Percentiles rank a stretch among this genome's conserved stretches.
Conservation (phyloP, 2,113 vertebrate species). For the Myrmecobius fasciatus region DNA sequence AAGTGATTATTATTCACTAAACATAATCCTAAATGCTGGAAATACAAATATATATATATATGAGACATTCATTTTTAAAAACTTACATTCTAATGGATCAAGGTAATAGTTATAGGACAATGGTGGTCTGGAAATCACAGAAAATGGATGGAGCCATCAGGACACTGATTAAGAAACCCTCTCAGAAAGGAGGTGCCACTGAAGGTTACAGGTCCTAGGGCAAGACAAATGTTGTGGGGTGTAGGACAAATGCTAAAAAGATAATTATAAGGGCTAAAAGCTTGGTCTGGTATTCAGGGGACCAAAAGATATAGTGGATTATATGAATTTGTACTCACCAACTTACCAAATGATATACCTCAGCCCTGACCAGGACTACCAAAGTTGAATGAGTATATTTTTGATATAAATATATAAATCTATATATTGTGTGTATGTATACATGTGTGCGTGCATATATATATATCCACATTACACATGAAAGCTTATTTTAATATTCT, state of each 20-base stretch:
- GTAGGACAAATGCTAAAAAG: background rate
- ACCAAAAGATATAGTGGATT: background rate
- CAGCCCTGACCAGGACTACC: background rate
- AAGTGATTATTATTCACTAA: background rate
- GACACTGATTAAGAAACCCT: background rate
- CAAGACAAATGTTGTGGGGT: background rate
- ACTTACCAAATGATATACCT: background rate
- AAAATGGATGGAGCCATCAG: background rate
- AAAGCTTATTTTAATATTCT: slow-evolving; percentile 49
- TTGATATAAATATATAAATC: too few species aligned
- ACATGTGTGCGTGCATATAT: too few species aligned
- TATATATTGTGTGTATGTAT: too few species aligned
- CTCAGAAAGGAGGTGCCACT: background rate
- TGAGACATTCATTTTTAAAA: background rate
- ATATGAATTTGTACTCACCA: background rate
- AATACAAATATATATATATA: background rate
- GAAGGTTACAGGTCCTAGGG: background rate
- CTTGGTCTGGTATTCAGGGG: background rate
- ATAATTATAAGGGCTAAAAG: background rate
- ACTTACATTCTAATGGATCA: background rate
- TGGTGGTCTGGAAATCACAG: background rate
- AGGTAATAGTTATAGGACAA: background rate
- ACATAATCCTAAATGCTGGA: background rate
- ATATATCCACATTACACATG: too few species aligned
- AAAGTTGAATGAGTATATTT: background rate